A percentile compares a stretch with the other conserved stretches of the same genome.
These are phyloP conservation scores for Muscicapa adusta DNA, from an alignment of 2,113 vertebrate species.

Conservation along the genomic window DNA sequence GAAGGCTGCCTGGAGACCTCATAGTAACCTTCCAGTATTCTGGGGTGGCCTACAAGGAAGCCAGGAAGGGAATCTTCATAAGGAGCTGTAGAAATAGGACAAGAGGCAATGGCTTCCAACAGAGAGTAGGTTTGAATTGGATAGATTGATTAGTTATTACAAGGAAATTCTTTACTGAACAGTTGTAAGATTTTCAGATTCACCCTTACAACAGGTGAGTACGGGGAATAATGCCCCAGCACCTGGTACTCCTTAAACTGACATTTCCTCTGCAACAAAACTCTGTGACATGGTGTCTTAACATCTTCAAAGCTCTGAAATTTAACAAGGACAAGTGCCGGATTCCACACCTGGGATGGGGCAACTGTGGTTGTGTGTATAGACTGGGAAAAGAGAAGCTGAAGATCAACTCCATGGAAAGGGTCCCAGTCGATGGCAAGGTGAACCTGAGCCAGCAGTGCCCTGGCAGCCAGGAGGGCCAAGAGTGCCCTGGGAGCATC, in stretches of 20 bases:
- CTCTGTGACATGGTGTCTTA: neutral
- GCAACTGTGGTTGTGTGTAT: neutral
- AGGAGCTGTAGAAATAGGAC: neutral
- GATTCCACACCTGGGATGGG: neutral
- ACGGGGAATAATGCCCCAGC: neutral
- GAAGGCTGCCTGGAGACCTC: neutral
- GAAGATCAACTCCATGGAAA: neutral
- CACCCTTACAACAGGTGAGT: too few species aligned
- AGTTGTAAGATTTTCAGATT: too few species aligned
- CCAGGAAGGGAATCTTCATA: neutral
- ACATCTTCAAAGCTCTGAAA: neutral
- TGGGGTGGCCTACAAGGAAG: neutral
- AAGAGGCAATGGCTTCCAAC: neutral
- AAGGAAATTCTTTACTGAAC: neutral
- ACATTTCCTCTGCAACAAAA: neutral
- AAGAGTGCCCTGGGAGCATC: accelerated
- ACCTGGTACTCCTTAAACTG: neutral
- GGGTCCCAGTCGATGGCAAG: accelerated
- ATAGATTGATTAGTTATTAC: neutral
- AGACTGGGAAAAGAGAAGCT: accelerated
- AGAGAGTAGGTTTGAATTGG: neutral
- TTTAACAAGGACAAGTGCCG: neutral
- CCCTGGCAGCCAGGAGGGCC: neutral
- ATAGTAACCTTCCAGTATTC: neutral
- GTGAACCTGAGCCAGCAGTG: accelerated